These are phyloP conservation scores for Tetragonula carbonaria DNA, from an alignment of 2,888 invertebrate genomes.

Conservation along the genomic window DNA sequence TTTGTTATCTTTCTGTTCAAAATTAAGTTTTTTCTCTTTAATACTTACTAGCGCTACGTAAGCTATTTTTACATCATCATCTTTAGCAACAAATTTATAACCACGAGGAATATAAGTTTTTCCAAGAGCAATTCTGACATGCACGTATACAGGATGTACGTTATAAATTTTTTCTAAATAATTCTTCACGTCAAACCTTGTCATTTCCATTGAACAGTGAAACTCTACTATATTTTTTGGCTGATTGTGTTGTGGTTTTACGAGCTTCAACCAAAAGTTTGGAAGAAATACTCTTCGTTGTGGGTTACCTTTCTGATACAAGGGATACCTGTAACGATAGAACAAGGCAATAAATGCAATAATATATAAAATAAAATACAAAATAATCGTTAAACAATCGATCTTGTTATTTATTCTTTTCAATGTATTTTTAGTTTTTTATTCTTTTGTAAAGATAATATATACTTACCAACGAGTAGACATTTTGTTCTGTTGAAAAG, in stretches of 20 bases:
- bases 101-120: constrained; percentile 86
- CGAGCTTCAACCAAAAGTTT: constrained; percentile 98
- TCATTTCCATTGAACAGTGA: constrained; percentile 97
- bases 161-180: constrained; percentile 98
- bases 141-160: constrained; percentile 91
- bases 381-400: background rate
- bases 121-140: constrained; percentile 90
- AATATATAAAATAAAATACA: background rate
- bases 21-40: background rate
- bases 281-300: constrained; percentile 96
- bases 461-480: constrained; percentile 74
- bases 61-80: constrained; percentile 93
- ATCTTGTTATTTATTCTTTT: background rate
- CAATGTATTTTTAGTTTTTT: background rate
- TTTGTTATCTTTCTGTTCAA: background rate
- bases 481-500: constrained; percentile 57
- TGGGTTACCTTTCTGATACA: constrained; percentile 97
- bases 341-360: too few relatives aligned
- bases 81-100: constrained; percentile 90
- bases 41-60: constrained; percentile 90
- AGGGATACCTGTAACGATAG: constrained; percentile 90
- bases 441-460: background rate
- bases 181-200: constrained; percentile 93
- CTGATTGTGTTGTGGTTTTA: constrained; percentile 88
- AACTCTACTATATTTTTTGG: constrained; percentile 94